These are phyloP conservation scores for Lophura nycthemera DNA, from an alignment of 2,113 vertebrate species.

Conservation along the genomic window DNA sequence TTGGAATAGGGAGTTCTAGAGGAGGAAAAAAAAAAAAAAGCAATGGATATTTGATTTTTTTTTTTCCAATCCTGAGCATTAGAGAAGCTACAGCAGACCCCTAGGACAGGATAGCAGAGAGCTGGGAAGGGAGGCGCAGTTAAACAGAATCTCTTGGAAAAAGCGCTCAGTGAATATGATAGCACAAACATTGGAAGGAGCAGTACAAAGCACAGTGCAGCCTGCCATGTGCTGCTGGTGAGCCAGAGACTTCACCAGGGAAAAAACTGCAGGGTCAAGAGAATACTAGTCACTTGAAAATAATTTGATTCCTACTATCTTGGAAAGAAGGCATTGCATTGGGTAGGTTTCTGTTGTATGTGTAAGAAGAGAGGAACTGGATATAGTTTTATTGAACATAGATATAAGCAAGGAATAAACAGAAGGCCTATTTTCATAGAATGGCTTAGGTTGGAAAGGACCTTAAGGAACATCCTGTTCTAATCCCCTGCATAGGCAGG, in stretches of 20 bases:
- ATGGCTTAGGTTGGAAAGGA: too few species aligned
- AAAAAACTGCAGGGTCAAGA: background rate
- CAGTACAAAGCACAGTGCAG: background rate
- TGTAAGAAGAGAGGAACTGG: background rate
- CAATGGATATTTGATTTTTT: background rate
- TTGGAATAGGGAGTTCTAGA: background rate
- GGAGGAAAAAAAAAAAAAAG: background rate
- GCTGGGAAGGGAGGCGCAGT: background rate
- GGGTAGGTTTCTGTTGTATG: background rate
- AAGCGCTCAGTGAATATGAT: background rate
- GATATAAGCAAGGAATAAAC: background rate
- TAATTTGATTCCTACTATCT: background rate
- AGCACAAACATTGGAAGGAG: rapidly evolving
- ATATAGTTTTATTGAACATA: background rate
- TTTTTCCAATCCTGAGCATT: background rate
- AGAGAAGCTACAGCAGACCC: background rate
- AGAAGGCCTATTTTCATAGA: background rate
- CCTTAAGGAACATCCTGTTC: too few species aligned
- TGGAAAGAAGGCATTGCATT: background rate
- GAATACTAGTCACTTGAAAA: background rate
- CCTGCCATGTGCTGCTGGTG: rapidly evolving
- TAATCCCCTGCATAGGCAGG: too few species aligned
- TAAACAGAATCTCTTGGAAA: background rate
- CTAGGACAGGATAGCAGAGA: background rate
- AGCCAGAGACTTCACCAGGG: background rate